Percentiles rank a stretch among this genome's conserved stretches.
These are phyloP conservation scores for Myiagra hebetior DNA, from an alignment of 2,113 vertebrate genomes.

Conservation along the genomic window DNA sequence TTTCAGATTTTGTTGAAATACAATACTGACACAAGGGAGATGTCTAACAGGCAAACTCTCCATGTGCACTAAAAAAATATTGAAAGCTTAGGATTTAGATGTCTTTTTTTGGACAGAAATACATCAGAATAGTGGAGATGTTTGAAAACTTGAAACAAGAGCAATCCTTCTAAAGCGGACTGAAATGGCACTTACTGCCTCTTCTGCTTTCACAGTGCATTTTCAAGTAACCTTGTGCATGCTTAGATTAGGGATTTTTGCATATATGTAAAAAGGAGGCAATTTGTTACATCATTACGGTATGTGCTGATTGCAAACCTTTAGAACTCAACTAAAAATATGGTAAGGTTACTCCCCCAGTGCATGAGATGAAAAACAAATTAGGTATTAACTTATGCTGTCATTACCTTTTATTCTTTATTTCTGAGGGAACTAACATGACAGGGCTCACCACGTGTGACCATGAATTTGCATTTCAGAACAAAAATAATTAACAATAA, in stretches of 20 bases:
- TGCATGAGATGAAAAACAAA: background rate
- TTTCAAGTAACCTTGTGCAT: background rate
- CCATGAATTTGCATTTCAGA: slow-evolving; percentile 2
- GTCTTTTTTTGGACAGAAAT: background rate
- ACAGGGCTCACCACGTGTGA: background rate
- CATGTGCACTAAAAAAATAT: background rate
- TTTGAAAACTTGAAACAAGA: background rate
- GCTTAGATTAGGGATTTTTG: background rate
- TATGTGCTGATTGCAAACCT: background rate
- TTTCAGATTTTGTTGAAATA: background rate
- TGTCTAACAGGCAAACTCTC: background rate
- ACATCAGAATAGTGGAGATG: background rate
- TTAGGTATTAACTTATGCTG: background rate
- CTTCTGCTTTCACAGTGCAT: background rate
- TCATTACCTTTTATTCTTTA: background rate
- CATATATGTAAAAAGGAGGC: background rate
- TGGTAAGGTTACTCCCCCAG: background rate
- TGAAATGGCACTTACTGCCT: background rate
- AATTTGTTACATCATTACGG: background rate
- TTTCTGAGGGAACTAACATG: background rate
- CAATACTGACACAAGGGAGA: background rate
- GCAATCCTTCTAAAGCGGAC: background rate
- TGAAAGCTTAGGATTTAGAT: background rate
- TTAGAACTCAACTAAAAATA: background rate
- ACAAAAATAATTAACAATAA: background rate